Conservation (phyloP, 2,888 invertebrate genomes). For the Bellardia pandia region DNA sequence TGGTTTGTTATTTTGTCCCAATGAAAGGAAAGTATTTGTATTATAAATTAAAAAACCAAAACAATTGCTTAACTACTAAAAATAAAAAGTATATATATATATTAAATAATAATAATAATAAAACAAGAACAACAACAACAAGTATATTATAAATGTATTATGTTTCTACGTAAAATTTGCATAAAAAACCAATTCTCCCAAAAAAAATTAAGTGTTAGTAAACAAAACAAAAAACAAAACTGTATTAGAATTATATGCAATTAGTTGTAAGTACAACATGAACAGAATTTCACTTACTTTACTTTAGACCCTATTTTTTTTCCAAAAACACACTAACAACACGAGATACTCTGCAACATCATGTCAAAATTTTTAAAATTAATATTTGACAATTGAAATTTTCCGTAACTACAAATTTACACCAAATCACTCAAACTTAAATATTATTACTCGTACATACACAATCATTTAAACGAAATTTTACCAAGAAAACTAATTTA, state of each 20-base stretch:
- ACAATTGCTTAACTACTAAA: constrained; percentile 45
- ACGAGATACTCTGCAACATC: neutral
- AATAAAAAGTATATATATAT: constrained; percentile 25
- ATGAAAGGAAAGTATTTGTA: constrained; percentile 42
- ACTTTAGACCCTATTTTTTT: neutral
- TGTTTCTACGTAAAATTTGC: constrained; percentile 57
- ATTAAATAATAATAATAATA: neutral
- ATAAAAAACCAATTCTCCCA: constrained; percentile 24
- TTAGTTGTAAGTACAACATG: constrained; percentile 55
- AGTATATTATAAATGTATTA: constrained; percentile 64
- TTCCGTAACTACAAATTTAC: constrained; percentile 53
- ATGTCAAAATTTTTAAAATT: constrained; percentile 3
- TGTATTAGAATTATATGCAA: constrained; percentile 66
- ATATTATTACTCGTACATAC: constrained; percentile 27
- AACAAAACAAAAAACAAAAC: constrained; percentile 24
- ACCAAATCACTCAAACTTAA: constrained; percentile 23
- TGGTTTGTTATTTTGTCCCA: neutral
- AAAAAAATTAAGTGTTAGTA: constrained; percentile 46
- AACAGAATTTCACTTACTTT: constrained; percentile 1
- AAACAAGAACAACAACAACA: neutral
- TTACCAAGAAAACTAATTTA: constrained; percentile 36
- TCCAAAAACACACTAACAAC: neutral
- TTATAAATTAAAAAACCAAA: constrained; percentile 37
- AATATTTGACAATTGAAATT: neutral
- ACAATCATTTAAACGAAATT: constrained; percentile 38